These are phyloP conservation scores for Sminthurinus aureus DNA, from an alignment of 2,888 invertebrate species.

Conservation along the genomic window DNA sequence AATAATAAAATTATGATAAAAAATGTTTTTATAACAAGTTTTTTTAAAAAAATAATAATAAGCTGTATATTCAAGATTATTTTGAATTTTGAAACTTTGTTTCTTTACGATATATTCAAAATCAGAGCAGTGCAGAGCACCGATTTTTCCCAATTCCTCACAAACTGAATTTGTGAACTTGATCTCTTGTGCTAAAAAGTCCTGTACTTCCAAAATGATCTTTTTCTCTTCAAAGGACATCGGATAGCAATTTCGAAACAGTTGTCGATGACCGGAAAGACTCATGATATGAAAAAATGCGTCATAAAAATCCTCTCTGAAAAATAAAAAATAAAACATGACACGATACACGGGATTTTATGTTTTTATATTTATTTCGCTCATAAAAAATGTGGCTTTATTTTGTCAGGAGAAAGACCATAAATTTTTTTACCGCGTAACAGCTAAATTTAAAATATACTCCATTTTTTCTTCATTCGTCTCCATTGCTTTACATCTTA, in stretches of 20 bases:
- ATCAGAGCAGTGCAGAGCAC: conserved; percentile 11
- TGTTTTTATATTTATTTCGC: not conserved
- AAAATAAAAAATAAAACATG: not conserved
- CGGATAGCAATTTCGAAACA: conserved; percentile 19
- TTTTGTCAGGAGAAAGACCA: not conserved
- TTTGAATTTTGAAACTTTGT: not conserved
- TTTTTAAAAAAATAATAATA: no score
- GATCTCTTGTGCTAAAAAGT: conserved; percentile 31
- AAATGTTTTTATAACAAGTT: no score
- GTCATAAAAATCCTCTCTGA: conserved; percentile 10
- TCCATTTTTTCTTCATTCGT: conserved; percentile 32
- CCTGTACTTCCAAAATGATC: conserved; percentile 27
- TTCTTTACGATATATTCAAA: conserved; percentile 24
- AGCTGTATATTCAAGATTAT: no score
- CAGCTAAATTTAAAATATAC: conserved; percentile 12
- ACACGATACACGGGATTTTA: no score
- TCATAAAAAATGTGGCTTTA: no score
- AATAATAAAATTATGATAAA: no score
- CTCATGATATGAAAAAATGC: conserved; percentile 21
- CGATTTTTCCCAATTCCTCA: not conserved
- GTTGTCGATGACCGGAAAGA: not conserved
- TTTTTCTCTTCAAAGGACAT: conserved; percentile 27
- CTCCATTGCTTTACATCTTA: not conserved
- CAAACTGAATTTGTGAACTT: not conserved
- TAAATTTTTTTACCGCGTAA: conserved; percentile 8